phyloP scores from a whole-genome alignment of 2,888 invertebrate species.

The Platycheirus rosarum region DNA sequence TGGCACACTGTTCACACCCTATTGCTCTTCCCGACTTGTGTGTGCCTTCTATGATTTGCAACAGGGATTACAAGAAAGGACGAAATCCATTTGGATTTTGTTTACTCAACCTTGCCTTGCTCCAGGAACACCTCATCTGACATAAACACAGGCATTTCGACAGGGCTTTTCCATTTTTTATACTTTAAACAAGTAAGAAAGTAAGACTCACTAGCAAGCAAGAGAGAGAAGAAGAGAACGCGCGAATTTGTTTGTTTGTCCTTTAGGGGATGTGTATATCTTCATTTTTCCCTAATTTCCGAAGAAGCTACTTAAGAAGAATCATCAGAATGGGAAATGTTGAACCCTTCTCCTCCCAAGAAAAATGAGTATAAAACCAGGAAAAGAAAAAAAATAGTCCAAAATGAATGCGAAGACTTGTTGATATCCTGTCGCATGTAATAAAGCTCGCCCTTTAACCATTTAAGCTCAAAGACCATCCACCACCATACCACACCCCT shows the following conservation, averaged over 20 bases:
- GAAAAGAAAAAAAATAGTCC: constrained; percentile 37
- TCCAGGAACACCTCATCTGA: constrained; percentile 21
- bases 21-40: constrained; percentile 26
- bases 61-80: constrained; percentile 49
- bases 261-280: constrained; percentile 33
- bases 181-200: constrained; percentile 30
- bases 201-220: constrained; percentile 26
- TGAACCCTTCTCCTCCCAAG: constrained; percentile 8
- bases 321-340: constrained; percentile 45
- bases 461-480: constrained; percentile 40
- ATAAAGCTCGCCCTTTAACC: constrained; percentile 56
- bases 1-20: constrained; percentile 41
- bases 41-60: constrained; percentile 45
- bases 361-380: constrained; percentile 17
- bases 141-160: background rate
- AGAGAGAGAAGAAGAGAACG: background rate
- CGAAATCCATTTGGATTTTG: constrained; percentile 57
- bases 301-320: constrained; percentile 39
- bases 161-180: constrained; percentile 32
- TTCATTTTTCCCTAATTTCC: constrained; percentile 28
- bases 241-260: constrained; percentile 16
- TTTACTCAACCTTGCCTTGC: constrained; percentile 33
- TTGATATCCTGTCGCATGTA: constrained; percentile 72
- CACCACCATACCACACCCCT: constrained; percentile 35
- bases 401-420: constrained; percentile 64